Evolutionary conservation across 2,113 vertebrate genomes (phyloP).

Genomic region (Calonectris borealis): DNA sequence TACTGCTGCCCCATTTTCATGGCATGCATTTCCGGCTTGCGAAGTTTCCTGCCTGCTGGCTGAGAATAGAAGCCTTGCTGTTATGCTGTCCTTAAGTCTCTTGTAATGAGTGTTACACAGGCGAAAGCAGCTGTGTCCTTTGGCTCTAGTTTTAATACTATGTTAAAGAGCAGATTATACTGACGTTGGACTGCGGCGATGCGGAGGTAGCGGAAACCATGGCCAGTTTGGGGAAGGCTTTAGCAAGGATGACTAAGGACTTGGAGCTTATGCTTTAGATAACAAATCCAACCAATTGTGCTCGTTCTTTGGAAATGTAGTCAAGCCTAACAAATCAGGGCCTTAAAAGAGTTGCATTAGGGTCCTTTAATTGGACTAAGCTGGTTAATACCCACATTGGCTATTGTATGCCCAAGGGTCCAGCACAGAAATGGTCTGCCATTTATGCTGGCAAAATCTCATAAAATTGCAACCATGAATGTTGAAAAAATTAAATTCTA

Average conservation of each 20-base stretch:
- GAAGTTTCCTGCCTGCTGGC: background rate
- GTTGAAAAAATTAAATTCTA: background rate
- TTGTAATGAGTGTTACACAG: constrained; percentile 41
- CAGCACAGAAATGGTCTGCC: background rate
- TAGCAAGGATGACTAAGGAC: constrained; percentile 60
- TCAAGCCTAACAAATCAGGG: constrained; percentile 45
- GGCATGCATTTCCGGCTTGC: constrained; percentile 51
- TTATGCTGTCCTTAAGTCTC: constrained; percentile 45
- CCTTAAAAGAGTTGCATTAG: constrained; percentile 10
- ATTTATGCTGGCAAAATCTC: background rate
- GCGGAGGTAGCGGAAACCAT: constrained; percentile 6
- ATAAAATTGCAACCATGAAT: background rate
- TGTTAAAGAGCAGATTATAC: constrained; percentile 60
- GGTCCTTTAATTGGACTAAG: constrained; percentile 67
- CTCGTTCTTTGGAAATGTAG: constrained; percentile 30
- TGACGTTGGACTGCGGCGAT: background rate
- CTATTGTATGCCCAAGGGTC: background rate
- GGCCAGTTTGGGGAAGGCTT: constrained; percentile 36
- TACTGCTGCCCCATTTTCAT: constrained; percentile 45
- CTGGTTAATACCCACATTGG: constrained; percentile 38
- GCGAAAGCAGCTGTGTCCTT: constrained; percentile 60
- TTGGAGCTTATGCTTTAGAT: constrained; percentile 42
- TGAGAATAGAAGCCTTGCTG: constrained; percentile 59
- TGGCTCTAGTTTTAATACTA: constrained; percentile 58
- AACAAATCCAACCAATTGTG: constrained; percentile 56